Conservation (phyloP, 2,888 invertebrate genomes). For the Frankliniella fusca region DNA sequence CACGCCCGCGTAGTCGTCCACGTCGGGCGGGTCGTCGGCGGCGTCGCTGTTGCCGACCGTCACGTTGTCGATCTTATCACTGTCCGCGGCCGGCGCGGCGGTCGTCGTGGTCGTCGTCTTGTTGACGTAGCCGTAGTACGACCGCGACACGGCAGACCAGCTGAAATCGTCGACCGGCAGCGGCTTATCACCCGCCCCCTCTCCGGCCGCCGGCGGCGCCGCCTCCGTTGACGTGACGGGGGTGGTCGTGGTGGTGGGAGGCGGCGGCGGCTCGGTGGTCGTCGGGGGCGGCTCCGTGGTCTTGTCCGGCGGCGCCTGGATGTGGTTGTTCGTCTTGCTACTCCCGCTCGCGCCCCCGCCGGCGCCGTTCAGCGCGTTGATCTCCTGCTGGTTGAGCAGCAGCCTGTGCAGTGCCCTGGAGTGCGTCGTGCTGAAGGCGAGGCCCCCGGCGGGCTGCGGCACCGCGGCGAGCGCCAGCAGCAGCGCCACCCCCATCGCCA, state of each 20-base stretch:
- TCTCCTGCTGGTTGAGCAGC: slow-evolving; percentile 23
- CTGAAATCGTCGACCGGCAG: slow-evolving; percentile 6
- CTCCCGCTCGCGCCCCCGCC: not conserved
- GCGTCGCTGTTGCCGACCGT: not conserved
- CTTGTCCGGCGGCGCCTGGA: slow-evolving; percentile 11
- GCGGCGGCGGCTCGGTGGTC: not conserved
- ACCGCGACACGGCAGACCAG: slow-evolving; percentile 4
- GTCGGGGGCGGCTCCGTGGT: not conserved
- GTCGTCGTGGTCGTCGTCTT: slow-evolving; percentile 19
- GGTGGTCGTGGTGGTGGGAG: not conserved
- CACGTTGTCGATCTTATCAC: slow-evolving; percentile 12
- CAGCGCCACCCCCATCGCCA: slow-evolving; percentile 10
- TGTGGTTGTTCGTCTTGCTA: not conserved
- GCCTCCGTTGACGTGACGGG: not conserved
- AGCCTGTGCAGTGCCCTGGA: slow-evolving; percentile 17
- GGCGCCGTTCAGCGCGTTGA: not conserved
- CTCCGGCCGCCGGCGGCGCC: not conserved
- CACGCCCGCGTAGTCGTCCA: slow-evolving; percentile 8
- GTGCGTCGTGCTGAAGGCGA: slow-evolving; percentile 13
- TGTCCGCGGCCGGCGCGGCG: not conserved
- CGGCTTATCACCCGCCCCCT: not conserved
- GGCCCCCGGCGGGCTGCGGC: not conserved
- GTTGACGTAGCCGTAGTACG: slow-evolving; percentile 21
- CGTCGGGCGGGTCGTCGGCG: slow-evolving; percentile 5
- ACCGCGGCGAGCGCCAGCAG: not conserved